Percentiles rank a stretch among this genome's conserved stretches.
Evolutionary conservation across 2,113 vertebrate genomes (phyloP).

Genomic region (Garra rufa): DNA sequence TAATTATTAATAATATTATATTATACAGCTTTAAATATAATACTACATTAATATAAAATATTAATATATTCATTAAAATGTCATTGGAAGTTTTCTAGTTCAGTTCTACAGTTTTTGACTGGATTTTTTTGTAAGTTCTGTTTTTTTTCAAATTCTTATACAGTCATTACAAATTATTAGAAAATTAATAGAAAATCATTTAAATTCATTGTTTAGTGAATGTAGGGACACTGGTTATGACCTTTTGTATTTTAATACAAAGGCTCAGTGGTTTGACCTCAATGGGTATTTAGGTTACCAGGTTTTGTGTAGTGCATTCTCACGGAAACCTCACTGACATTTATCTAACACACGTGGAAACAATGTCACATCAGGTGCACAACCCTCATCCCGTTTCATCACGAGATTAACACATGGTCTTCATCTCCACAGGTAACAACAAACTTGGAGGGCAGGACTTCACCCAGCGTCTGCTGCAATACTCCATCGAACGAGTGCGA

Average conservation of each 20-base stretch:
- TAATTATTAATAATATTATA: too few relatives aligned
- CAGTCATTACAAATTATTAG: neutral
- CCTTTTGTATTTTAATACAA: neutral
- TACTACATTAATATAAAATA: too few relatives aligned
- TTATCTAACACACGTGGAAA: neutral
- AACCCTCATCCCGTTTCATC: neutral
- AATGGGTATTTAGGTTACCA: neutral
- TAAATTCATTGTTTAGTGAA: neutral
- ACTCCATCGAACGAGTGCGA: constrained; percentile 79
- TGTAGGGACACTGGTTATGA: neutral
- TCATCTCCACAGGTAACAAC: constrained; percentile 85
- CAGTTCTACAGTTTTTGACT: neutral
- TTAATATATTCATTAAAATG: neutral
- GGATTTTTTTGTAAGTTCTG: neutral
- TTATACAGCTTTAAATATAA: too few relatives aligned
- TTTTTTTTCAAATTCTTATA: neutral
- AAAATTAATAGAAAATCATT: neutral
- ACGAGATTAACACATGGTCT: neutral
- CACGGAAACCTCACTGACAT: neutral
- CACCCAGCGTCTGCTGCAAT: constrained; percentile 90
- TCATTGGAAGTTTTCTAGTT: neutral
- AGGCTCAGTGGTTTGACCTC: neutral
- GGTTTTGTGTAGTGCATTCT: neutral
- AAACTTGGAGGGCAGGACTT: constrained; percentile 98
- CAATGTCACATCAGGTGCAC: neutral